Percentiles rank a stretch among this genome's conserved stretches.
Evolutionary conservation across 2,113 vertebrate genomes (phyloP).

Genomic region (Sisor rabdophorus): DNA sequence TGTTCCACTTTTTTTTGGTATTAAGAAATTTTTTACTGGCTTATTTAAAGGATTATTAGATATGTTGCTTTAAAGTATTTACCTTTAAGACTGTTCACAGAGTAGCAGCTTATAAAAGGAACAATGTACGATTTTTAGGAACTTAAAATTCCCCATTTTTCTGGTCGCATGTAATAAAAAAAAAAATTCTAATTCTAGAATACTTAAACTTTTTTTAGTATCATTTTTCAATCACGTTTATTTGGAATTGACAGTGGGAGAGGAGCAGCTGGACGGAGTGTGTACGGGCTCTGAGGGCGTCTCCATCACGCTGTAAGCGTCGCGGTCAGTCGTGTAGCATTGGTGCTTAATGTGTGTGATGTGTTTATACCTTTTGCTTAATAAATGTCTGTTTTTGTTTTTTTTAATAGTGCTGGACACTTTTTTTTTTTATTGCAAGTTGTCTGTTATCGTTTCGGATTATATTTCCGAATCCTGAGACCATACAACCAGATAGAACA

Average conservation of each 20-base stretch:
- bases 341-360: constrained; percentile 54
- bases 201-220: background rate
- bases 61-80: no score
- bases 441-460: background rate
- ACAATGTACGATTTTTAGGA: no score
- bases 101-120: no score
- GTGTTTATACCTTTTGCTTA: constrained; percentile 62
- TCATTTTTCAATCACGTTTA: no score
- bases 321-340: constrained; percentile 46
- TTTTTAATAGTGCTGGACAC: constrained; percentile 17
- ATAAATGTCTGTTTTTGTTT: constrained; percentile 59
- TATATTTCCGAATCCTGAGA: no score
- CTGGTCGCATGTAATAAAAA: no score
- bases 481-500: background rate
- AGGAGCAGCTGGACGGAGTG: constrained; percentile 61
- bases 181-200: background rate
- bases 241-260: constrained; percentile 57
- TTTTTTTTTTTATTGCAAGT: background rate
- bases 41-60: no score
- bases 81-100: no score
- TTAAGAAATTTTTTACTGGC: no score
- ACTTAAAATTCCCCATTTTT: no score
- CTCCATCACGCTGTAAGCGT: constrained; percentile 47
- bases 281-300: constrained; percentile 43
- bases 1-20: background rate